phyloP scores from a whole-genome alignment of 2,113 vertebrate genomes.

The Eurypyga helias region DNA sequence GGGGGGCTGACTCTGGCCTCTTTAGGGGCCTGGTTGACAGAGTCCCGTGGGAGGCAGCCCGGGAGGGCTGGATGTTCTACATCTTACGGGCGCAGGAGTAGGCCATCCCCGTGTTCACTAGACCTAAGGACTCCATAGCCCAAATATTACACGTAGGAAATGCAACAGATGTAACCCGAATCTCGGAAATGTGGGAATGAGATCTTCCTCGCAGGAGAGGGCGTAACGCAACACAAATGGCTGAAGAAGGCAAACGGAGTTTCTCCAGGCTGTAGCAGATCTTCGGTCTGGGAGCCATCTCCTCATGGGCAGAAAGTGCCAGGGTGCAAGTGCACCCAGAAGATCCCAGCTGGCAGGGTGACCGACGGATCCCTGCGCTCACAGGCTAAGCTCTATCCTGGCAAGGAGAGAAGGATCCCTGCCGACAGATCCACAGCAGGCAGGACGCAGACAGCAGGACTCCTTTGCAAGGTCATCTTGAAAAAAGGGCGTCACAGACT shows the following conservation, averaged over 20 bases:
- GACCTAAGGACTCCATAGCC: background rate
- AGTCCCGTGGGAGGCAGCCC: too few relatives aligned
- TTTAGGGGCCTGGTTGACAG: too few relatives aligned
- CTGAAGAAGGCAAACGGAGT: background rate
- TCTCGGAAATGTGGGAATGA: too few relatives aligned
- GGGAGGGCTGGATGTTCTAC: too few relatives aligned
- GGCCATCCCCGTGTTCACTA: background rate
- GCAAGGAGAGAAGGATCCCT: background rate
- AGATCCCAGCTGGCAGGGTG: background rate
- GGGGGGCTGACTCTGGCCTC: too few relatives aligned
- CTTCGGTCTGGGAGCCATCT: background rate
- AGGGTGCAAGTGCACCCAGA: background rate
- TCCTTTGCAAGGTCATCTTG: background rate
- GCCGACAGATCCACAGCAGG: background rate
- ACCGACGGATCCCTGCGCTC: background rate
- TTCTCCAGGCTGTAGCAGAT: background rate
- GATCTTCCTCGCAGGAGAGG: background rate
- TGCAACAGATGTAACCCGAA: background rate
- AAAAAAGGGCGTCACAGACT: background rate
- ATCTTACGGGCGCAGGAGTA: too few relatives aligned
- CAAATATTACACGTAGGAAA: background rate
- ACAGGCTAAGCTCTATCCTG: background rate
- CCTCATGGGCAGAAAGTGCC: background rate
- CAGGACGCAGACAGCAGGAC: background rate
- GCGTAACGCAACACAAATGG: background rate